phyloP scores from a whole-genome alignment of 2,888 invertebrate species.

The Pelosia muscerda region DNA sequence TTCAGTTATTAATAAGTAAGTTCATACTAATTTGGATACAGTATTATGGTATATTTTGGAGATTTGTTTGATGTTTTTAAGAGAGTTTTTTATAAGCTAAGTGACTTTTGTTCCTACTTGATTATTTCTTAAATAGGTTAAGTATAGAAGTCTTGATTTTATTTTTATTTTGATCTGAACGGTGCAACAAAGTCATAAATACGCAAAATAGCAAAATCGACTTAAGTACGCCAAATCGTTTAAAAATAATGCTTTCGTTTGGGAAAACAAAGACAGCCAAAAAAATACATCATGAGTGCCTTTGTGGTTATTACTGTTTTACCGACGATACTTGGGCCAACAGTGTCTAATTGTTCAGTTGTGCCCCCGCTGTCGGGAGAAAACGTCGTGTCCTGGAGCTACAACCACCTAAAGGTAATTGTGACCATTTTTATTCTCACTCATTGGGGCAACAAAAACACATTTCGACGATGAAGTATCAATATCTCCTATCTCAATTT shows the following conservation, averaged over 20 bases:
- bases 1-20: conserved; percentile 4
- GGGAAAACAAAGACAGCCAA: conserved; percentile 14
- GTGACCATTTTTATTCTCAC: conserved; percentile 16
- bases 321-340: conserved; percentile 4
- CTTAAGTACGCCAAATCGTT: conserved; percentile 14
- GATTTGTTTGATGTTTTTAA: neutral
- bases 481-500: too few species aligned
- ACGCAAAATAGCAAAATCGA: conserved; percentile 16
- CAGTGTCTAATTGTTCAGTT: conserved; percentile 12
- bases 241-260: conserved; percentile 10
- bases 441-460: conserved; percentile 24
- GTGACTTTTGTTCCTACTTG: too few species aligned
- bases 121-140: too few species aligned
- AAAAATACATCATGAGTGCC: conserved; percentile 10
- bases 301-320: conserved; percentile 17
- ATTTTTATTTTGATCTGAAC: too few species aligned
- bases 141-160: too few species aligned
- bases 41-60: neutral
- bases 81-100: neutral
- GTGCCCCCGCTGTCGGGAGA: conserved; percentile 2
- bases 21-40: neutral
- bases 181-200: conserved; percentile 1
- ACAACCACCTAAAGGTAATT: conserved; percentile 15
- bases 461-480: too few species aligned
- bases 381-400: conserved; percentile 9